Base-by-base conservation (phyloP, 2,888 invertebrate genomes). In the Chrysomela aeneicollis region DNA sequence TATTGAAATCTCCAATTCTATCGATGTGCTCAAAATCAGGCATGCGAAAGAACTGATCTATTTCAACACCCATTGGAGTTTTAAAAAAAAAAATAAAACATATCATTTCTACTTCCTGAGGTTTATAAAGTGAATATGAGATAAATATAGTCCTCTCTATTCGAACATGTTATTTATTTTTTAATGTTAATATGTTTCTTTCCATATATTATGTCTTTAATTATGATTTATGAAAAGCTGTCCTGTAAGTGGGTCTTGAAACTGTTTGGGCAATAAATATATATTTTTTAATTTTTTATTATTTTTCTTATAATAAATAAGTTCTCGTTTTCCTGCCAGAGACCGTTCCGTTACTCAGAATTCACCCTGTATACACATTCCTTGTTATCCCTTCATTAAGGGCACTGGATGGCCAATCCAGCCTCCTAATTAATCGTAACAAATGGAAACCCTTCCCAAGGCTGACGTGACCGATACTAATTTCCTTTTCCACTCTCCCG, bases 1-100 rank as follows among this genome's bases (percentile, higher is more conserved):
- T 32, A 32, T 3, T 53, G 35, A 35, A 53, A 35, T 53, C 53
- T 17, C 21, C 35, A 53, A 15, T 53, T 32, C 53, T 32, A 32
- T 53, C 6, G 53, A 53, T 53, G 32, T 53, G 53, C 30, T 18
- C 2, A 32, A 53, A 51, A 51, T 26, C 51, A 26, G 51, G 22
- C 22, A 22, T 51, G 26, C 10, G 53, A 53, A 15, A 32, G 32
- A 30, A 53, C 9, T 19, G 32, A 53, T 18, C 32, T 9, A 32
- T 32, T 53, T 53, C 17, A 53, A 53, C 53, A 53, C 15, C 17
- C 18, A 17, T 53, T 53, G 53, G 32, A n/a, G 1, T 32, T 5
- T 32, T 53, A 9, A 53, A 32, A 53, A 53, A 32, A 19, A 12
- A 37, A 37, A 37, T 54, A 37, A 54, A 54, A 37, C 37, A 37